phyloP scores from a whole-genome alignment of 2,113 vertebrate genomes.

The Callithrix jacchus region DNA sequence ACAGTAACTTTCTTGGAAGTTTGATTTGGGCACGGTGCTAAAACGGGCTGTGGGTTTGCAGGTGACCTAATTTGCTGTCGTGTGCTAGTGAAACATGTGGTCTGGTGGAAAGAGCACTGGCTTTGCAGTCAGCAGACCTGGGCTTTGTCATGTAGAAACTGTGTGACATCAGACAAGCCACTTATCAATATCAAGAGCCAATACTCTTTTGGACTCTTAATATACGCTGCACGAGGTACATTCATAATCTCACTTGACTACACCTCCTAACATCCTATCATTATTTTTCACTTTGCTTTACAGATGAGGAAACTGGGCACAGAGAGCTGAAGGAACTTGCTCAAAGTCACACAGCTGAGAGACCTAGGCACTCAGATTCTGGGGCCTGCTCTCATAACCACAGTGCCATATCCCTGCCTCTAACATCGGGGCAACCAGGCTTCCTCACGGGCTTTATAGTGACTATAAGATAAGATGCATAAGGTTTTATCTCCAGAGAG shows the following conservation, averaged over 20 bases:
- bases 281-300: not conserved
- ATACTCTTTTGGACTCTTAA: not conserved
- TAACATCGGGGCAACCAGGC: not conserved
- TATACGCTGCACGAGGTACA: not conserved
- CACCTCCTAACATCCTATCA: not conserved
- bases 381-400: not conserved
- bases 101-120: not conserved
- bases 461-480: not conserved
- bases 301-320: not conserved
- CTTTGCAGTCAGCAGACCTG: not conserved
- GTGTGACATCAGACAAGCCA: not conserved
- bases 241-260: not conserved
- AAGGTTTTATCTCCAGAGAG: not conserved
- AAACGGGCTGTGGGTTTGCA: not conserved
- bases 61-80: not conserved
- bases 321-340: not conserved
- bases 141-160: not conserved
- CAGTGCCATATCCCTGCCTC: accelerated
- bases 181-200: not conserved
- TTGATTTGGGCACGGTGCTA: not conserved
- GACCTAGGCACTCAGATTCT: not conserved
- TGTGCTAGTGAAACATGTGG: not conserved
- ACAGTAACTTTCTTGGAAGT: not conserved
- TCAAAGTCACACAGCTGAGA: not conserved
- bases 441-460: accelerated